Percentiles rank a stretch among this genome's conserved stretches.
These are phyloP conservation scores for Homarus americanus DNA, from an alignment of 1,140 invertebrate species.

Conservation along the genomic window DNA sequence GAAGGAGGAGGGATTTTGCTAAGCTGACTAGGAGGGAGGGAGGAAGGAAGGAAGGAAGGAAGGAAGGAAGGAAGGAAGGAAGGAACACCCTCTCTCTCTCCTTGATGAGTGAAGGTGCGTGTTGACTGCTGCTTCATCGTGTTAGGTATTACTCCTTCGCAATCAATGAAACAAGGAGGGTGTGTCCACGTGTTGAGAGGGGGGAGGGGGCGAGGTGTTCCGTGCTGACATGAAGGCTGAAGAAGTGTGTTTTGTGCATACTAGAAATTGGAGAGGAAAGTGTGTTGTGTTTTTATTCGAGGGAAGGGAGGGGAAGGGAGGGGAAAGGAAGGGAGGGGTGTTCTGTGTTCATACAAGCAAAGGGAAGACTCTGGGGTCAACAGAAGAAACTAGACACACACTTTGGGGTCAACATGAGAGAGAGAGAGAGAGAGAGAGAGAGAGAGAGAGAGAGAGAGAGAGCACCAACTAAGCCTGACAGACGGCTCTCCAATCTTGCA, in stretches of 20 bases:
- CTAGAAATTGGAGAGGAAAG: no score
- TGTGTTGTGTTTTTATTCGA: no score
- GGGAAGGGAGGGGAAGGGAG: not conserved
- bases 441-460: not conserved
- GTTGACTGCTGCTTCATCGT: not conserved
- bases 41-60: not conserved
- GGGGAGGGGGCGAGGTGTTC: no score
- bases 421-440: conserved; percentile 4
- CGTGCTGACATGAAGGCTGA: no score
- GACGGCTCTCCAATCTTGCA: no score
- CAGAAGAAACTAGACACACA: not conserved
- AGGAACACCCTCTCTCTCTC: not conserved
- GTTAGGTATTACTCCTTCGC: not conserved
- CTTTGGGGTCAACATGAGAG: no score
- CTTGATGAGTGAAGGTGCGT: conserved; percentile 3
- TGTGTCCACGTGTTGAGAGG: no score
- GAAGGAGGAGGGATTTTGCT: no score
- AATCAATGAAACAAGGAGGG: not conserved
- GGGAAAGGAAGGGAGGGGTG: not conserved
- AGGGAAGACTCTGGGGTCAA: not conserved
- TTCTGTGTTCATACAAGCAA: no score
- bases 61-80: not conserved
- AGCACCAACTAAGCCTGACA: no score
- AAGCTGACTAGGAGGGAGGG: not conserved
- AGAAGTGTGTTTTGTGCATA: no score